Conservation (phyloP, 37 sponge, comb jelly and placozoan genomes). For the Beroe forskalii region DNA sequence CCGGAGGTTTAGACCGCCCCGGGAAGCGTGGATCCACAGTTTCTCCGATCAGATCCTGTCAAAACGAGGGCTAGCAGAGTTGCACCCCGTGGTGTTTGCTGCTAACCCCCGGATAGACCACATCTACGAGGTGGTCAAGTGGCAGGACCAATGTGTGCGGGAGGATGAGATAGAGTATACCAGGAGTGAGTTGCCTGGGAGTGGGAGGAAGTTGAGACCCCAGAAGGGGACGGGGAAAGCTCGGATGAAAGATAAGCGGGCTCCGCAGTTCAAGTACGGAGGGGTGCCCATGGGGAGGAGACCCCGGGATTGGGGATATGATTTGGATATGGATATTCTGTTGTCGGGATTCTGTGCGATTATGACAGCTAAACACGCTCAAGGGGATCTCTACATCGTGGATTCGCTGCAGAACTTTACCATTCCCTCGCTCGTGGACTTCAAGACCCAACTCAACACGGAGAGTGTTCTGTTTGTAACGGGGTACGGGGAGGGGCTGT, state of each 20-base stretch:
- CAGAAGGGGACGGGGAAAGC: constrained; percentile 56
- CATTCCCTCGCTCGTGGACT: neutral
- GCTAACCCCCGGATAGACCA: constrained; percentile 57
- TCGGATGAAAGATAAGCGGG: constrained; percentile 57
- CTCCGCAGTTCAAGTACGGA: constrained; percentile 47
- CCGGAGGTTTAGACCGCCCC: constrained; percentile 43
- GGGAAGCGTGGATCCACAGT: constrained; percentile 52
- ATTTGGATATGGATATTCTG: neutral
- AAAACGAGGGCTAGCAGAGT: constrained; percentile 18
- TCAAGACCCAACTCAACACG: neutral
- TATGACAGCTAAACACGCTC: neutral
- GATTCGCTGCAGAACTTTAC: constrained; percentile 19
- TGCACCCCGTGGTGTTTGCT: constrained; percentile 51
- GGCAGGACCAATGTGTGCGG: constrained; percentile 57
- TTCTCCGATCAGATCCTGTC: neutral
- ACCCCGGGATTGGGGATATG: constrained; percentile 49
- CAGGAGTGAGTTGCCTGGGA: constrained; percentile 50
- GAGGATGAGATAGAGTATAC: constrained; percentile 52
- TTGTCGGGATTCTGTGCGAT: constrained; percentile 33
- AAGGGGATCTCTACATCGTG: constrained; percentile 18
- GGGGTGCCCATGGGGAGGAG: constrained; percentile 28
- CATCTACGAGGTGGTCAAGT: constrained; percentile 15
- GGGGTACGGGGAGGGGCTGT: constrained; percentile 10
- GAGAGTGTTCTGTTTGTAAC: constrained; percentile 63
- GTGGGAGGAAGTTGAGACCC: constrained; percentile 63